Evolutionary conservation across 2,888 invertebrate species (phyloP), one percentile per base, ranked within the genome.

Genomic region (Spialia ferax): DNA sequence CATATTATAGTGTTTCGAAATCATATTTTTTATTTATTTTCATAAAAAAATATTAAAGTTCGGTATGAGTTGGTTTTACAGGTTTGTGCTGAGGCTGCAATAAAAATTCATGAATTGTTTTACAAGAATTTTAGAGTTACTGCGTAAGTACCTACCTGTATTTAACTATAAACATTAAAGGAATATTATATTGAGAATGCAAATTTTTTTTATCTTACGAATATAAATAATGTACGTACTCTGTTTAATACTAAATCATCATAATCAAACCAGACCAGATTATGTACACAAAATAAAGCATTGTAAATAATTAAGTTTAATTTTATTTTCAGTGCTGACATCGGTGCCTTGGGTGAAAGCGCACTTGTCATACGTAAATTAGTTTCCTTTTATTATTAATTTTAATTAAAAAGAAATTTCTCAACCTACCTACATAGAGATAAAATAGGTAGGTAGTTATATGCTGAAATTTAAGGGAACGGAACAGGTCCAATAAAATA

Each of bases 301-400:
- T 26, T 5, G 6, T 26, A 26, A 26, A 26, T 26, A 26, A 26
- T 26, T 26, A 26, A 32, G 8, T 32, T 1, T 10, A 42, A 18
- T 20, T 54, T 71, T 57, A 10, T 35, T 48, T 89, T 69, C 83
- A 89, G 89, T 79, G 60, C 60, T 84, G 22, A 69, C 79, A 65
- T 29, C 64, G 13, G 63, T 79, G 38, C 72, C 79, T 61, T 76
- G 79, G 78, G 77, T 82, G 62, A 75, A 80, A 72, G 80, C 81
- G 55, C 89, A 89, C 75, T 79, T 88, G 68, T 73, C 81, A 64
- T 84, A 79, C 68, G 85, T 87, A 81, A 81, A 76, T 75, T 66
- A 55, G n/a, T n/a, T n/a, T n/a, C n/a, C n/a, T n/a, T n/a, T n/a
- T n/a, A n/a, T n/a, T n/a, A n/a, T n/a, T n/a, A 38, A 54, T 38